Conservation (phyloP, 2,888 invertebrate genomes). For the Eupithecia subfuscata region DNA sequence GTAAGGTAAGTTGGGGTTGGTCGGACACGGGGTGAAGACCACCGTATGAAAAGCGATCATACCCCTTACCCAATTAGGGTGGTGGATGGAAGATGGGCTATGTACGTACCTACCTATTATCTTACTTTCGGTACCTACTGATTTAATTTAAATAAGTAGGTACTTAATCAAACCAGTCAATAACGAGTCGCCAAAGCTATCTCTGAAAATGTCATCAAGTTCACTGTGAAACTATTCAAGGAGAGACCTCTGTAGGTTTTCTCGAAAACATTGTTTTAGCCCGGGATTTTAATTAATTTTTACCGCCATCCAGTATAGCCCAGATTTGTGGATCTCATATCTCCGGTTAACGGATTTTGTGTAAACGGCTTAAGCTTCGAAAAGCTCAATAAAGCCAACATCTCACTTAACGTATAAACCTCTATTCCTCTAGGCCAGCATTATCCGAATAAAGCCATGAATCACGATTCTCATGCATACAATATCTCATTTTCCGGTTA, state of each 20-base stretch:
- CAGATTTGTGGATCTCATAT: background rate
- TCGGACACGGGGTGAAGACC: too few relatives aligned
- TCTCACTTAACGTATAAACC: conserved; percentile 1
- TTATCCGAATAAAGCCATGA: conserved; percentile 27
- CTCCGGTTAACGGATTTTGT: background rate
- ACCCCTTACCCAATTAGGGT: background rate
- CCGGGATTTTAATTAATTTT: background rate
- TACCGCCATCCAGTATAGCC: background rate
- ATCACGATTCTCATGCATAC: conserved; percentile 24
- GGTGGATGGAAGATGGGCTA: background rate
- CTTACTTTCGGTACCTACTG: too few relatives aligned
- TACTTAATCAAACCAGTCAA: too few relatives aligned
- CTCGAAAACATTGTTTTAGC: background rate
- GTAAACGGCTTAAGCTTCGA: conserved; percentile 5
- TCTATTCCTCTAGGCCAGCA: conserved; percentile 1
- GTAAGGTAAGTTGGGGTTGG: too few relatives aligned
- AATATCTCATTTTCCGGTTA: conserved; percentile 34
- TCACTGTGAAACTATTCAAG: background rate
- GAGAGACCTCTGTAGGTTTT: background rate
- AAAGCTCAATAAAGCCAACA: conserved; percentile 3
- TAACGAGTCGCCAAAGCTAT: too few relatives aligned
- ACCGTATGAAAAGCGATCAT: too few relatives aligned
- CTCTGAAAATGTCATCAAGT: background rate
- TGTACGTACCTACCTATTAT: too few relatives aligned
- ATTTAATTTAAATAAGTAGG: too few relatives aligned